Evolutionary conservation across 2,888 invertebrate species (phyloP), one percentile per base, ranked within the genome.

Genomic region (Nemotelus nigrinus): DNA sequence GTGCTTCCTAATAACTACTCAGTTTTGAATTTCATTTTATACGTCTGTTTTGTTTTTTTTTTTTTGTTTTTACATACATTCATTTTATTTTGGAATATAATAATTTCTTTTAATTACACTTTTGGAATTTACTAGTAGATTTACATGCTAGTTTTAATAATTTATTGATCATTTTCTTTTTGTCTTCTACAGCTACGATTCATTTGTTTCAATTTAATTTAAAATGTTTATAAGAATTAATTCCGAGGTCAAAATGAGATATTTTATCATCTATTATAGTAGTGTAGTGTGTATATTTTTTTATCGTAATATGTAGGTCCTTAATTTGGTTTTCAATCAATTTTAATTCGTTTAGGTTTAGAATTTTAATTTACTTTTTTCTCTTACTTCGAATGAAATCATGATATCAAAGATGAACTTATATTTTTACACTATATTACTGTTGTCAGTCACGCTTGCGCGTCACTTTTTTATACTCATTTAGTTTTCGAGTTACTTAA

Each of bases 221-320:
- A 25, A 25, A 25, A 25, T 25, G 25, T 25, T 25, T 25, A 25
- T 25, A 25, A 25, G 25, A 25, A 25, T 25, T 39, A 65, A 41
- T 65, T 65, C 47, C 45, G 65, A 65, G 47, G 65, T 65, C 65
- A 45, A 65, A 65, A 65, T 44, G n/a, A n/a, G 65, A 65, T 65
- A 65, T 63, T 43, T 4, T 65, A 65, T 47, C 47, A 45, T 41
- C 43, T 53, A 43, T 8, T 41, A 70, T 47, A 68, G 8, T 70
- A 41, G 25, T 25, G 25, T 25, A 25, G 25, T 70, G 55, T 44
- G 41, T 70, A 55, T 43, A 10, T 7, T 3, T 60, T 39, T 53
- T 41, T 60, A 3, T n/a, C 25, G 25, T 25, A 41, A 63, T n/a
- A 8, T 55, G 53, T 8, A 41, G 53, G 25, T 53, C 41, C 70